These are phyloP conservation scores for Corythornis cristatus DNA, from an alignment of 2,113 vertebrate genomes.

Conservation along the genomic window DNA sequence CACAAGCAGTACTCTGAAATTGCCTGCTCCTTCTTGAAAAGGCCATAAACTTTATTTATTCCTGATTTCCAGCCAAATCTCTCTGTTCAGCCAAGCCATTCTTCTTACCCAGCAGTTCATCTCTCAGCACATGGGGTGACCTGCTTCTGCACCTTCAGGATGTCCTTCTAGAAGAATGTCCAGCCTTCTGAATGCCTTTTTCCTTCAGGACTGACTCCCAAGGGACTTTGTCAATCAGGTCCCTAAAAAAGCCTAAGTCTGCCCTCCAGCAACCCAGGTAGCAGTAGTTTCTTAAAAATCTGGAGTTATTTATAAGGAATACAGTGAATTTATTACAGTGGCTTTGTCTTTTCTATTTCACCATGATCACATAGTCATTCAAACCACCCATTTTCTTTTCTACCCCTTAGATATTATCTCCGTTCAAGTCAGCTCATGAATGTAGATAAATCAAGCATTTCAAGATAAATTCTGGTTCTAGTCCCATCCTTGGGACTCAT, in stretches of 20 bases:
- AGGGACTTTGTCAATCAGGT: not conserved
- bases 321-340: not conserved
- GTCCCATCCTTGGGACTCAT: not conserved
- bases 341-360: not conserved
- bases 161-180: not conserved
- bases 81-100: not conserved
- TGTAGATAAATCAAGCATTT: not conserved
- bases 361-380: not conserved
- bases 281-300: not conserved
- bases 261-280: not conserved
- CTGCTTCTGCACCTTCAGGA: not conserved
- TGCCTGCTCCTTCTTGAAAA: not conserved
- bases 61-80: not conserved
- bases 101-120: not conserved
- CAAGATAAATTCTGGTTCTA: not conserved
- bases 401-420: not conserved
- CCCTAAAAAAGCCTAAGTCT: not conserved
- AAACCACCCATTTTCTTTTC: accelerated
- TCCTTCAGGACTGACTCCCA: not conserved
- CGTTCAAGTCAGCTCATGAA: not conserved
- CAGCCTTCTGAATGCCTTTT: not conserved
- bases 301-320: not conserved
- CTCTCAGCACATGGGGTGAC: not conserved
- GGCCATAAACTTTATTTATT: not conserved
- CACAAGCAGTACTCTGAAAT: not conserved